Conservation (phyloP, 2,797 vertebrate genomes). For the Gallinago solitaria region DNA sequence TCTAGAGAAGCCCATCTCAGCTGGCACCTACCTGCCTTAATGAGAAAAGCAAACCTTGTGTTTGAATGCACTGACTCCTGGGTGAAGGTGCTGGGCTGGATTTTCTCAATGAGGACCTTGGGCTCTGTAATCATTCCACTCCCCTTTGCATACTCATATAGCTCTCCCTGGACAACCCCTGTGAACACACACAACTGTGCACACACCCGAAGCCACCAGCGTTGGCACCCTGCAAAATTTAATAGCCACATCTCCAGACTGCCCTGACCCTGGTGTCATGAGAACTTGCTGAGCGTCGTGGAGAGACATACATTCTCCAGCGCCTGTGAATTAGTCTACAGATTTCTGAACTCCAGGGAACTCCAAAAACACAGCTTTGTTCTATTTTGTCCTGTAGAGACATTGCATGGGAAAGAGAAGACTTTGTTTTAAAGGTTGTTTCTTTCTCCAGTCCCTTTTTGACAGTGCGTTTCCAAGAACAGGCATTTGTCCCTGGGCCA, state of each 20-base stretch:
- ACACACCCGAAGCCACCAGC: not conserved
- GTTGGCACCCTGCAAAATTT: not conserved
- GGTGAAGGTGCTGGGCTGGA: not conserved
- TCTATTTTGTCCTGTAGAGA: not conserved
- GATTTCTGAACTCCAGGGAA: not conserved
- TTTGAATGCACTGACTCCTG: not conserved
- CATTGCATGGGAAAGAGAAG: not conserved
- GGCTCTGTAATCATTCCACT: not conserved
- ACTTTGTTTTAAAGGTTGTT: not conserved
- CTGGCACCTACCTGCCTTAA: not conserved
- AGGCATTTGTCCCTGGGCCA: not conserved
- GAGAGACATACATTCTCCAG: not conserved
- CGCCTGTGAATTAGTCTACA: not conserved
- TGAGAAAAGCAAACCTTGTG: not conserved
- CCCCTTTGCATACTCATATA: not conserved
- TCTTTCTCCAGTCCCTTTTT: not conserved
- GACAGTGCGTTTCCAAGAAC: not conserved
- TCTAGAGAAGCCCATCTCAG: not conserved
- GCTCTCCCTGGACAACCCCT: not conserved
- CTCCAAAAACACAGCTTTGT: not conserved
- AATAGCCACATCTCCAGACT: not conserved
- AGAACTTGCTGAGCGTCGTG: not conserved
- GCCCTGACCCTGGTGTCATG: accelerated
- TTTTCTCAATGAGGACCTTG: not conserved
- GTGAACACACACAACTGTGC: not conserved